A percentile compares a stretch with the other conserved stretches of the same genome.
Conservation (phyloP, 1,140 invertebrate genomes). For the Dendroctonus ponderosae region DNA sequence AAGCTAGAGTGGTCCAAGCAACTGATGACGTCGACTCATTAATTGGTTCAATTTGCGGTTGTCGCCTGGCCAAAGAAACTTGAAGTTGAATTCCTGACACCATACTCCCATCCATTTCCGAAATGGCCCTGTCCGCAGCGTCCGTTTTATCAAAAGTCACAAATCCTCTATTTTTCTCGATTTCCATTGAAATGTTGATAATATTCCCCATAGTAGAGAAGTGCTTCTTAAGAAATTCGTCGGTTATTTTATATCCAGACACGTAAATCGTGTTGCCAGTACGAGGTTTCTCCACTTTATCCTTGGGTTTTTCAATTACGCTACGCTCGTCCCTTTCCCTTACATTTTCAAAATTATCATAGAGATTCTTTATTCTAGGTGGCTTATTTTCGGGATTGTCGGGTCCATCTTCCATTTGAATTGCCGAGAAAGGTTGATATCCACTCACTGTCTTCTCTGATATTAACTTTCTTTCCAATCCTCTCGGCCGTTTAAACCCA, state of each 20-base stretch:
- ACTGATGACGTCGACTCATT: constrained; percentile 75
- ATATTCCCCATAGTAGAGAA: constrained; percentile 78
- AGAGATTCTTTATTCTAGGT: constrained; percentile 72
- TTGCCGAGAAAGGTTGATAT: constrained; percentile 87
- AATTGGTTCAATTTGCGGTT: constrained; percentile 76
- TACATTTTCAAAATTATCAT: constrained; percentile 87
- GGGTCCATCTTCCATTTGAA: constrained; percentile 67
- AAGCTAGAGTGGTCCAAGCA: constrained; percentile 75
- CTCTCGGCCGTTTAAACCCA: constrained; percentile 58
- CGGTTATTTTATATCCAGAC: constrained; percentile 75
- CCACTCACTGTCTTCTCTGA: constrained; percentile 73
- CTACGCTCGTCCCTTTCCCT: constrained; percentile 61
- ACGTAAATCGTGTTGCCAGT: constrained; percentile 86
- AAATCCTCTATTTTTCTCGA: constrained; percentile 87
- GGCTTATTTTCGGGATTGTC: constrained; percentile 53
- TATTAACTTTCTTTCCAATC: constrained; percentile 77
- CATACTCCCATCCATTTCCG: constrained; percentile 81
- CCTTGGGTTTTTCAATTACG: constrained; percentile 55
- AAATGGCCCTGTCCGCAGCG: constrained; percentile 80
- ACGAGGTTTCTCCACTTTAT: constrained; percentile 64
- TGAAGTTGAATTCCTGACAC: constrained; percentile 75
- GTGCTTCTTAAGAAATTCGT: constrained; percentile 78
- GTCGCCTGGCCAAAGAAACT: constrained; percentile 79
- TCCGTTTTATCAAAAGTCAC: constrained; percentile 91
- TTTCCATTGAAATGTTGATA: constrained; percentile 86